Evolutionary conservation across 2,888 invertebrate genomes (phyloP).

Genomic region (Cepaea hortensis): DNA sequence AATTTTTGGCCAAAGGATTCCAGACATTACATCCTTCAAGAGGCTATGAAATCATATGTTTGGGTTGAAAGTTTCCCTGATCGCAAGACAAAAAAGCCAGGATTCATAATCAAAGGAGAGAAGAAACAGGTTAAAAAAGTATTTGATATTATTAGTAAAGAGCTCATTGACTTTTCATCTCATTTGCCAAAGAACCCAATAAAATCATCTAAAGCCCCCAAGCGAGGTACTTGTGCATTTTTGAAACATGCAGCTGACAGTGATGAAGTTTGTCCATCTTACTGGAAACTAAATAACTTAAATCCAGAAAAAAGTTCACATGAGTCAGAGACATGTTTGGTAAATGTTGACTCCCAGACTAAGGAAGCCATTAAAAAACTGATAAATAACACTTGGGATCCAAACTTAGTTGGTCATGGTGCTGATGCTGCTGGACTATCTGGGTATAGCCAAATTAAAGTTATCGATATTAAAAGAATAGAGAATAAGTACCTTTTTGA

Average conservation of each 20-base stretch:
- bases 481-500: conserved; percentile 60
- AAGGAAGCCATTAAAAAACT: conserved; percentile 54
- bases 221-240: conserved; percentile 51
- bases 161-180: neutral
- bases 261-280: conserved; percentile 49
- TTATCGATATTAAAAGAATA: conserved; percentile 59
- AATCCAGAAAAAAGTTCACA: neutral
- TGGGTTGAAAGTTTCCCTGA: neutral
- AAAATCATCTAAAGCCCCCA: conserved; percentile 20
- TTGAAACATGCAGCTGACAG: conserved; percentile 44
- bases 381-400: conserved; percentile 55
- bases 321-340: conserved; percentile 11
- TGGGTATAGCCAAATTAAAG: conserved; percentile 19
- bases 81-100: conserved; percentile 10
- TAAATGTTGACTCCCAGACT: conserved; percentile 49
- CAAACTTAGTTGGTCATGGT: conserved; percentile 56
- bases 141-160: neutral
- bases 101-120: conserved; percentile 44
- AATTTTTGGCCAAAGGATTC: neutral
- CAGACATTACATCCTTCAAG: neutral
- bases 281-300: conserved; percentile 53
- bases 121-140: conserved; percentile 32
- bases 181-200: conserved; percentile 29
- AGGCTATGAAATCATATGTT: neutral
- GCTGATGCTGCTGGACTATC: conserved; percentile 55